These are phyloP conservation scores for Channa maculata DNA, from an alignment of 2,113 vertebrate species.

Conservation along the genomic window DNA sequence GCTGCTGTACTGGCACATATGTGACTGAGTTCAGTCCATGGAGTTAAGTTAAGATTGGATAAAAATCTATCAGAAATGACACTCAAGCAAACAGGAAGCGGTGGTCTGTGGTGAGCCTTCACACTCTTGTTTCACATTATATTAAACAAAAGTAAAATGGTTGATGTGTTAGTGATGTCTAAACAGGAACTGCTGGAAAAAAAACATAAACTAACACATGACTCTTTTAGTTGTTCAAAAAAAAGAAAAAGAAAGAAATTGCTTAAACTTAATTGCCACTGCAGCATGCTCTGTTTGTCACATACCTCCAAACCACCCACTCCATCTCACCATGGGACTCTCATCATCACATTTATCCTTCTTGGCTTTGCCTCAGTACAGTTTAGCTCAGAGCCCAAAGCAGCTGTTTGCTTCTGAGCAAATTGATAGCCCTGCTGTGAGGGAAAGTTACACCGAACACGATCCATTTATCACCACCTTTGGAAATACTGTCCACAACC, in stretches of 20 bases:
- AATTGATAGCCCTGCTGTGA: constrained; percentile 59
- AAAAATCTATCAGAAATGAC: constrained; percentile 67
- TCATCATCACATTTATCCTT: constrained; percentile 55
- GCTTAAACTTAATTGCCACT: constrained; percentile 25
- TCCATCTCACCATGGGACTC: constrained; percentile 31
- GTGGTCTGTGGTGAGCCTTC: constrained; percentile 65
- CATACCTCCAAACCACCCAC: constrained; percentile 34
- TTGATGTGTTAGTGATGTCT: neutral
- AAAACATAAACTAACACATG: too few species aligned
- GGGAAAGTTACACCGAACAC: constrained; percentile 58
- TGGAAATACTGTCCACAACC: constrained; percentile 51
- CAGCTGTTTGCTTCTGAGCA: constrained; percentile 50
- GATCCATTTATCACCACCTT: constrained; percentile 57
- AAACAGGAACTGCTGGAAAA: constrained; percentile 10
- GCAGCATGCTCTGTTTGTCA: constrained; percentile 34
- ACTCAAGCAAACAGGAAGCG: constrained; percentile 76
- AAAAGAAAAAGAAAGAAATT: constrained; percentile 1
- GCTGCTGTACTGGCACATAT: neutral
- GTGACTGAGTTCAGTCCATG: neutral
- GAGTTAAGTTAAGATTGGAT: constrained; percentile 20
- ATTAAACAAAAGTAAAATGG: constrained; percentile 1
- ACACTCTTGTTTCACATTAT: neutral
- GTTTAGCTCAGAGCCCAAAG: constrained; percentile 41
- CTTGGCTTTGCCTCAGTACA: constrained; percentile 39
- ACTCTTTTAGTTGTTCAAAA: too few species aligned